These are phyloP conservation scores for Condylostylus longicornis DNA, from an alignment of 1,140 invertebrate species.

Conservation along the genomic window DNA sequence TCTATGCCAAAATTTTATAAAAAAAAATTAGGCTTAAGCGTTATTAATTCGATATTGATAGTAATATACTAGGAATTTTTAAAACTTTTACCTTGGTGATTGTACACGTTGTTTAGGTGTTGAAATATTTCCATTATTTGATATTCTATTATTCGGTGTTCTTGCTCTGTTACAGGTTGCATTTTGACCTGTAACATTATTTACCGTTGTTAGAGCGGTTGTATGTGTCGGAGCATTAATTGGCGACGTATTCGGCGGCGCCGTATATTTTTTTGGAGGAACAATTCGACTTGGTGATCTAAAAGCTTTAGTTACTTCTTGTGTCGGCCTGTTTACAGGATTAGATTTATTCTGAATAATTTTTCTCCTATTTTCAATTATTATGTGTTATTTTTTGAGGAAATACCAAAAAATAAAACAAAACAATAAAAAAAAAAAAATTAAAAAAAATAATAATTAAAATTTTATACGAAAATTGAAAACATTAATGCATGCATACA, in stretches of 20 bases:
- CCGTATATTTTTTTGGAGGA: conserved; percentile 27
- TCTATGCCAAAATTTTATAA: background rate
- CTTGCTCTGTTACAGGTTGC: conserved; percentile 10
- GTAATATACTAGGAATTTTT: too few species aligned
- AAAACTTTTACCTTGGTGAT: conserved; percentile 26
- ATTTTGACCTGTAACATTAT: too few species aligned
- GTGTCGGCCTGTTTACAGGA: conserved; percentile 7
- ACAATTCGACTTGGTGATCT: conserved; percentile 29
- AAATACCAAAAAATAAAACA: background rate
- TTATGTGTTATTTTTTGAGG: background rate
- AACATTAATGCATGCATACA: background rate
- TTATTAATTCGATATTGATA: too few species aligned
- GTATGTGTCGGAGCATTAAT: conserved; percentile 9
- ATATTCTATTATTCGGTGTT: conserved; percentile 20
- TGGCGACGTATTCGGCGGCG: conserved; percentile 8
- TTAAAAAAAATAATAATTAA: background rate
- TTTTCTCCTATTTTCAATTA: background rate
- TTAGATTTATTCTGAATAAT: background rate
- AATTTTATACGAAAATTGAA: conserved; percentile 2
- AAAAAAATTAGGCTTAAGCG: too few species aligned
- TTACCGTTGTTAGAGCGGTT: conserved; percentile 7
- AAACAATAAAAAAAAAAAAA: background rate
- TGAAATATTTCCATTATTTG: conserved; percentile 11
- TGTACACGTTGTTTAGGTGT: conserved; percentile 24
- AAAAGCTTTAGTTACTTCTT: conserved; percentile 10